Conservation (phyloP, 2,797 vertebrate species). For the Danio choprae region DNA sequence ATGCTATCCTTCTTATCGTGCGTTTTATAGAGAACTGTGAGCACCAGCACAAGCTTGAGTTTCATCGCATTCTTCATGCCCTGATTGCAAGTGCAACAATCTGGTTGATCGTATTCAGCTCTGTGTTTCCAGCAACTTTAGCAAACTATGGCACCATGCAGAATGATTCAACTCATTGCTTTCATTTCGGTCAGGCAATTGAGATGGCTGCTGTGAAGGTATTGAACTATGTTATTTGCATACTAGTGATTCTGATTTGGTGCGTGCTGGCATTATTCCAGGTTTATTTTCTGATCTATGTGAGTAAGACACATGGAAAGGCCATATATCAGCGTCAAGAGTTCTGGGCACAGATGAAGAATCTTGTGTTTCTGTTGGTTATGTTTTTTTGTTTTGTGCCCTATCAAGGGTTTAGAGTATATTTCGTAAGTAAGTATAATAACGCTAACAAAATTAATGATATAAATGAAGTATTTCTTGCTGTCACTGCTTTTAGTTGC, state of each 20-base stretch:
- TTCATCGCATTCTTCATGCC: slow-evolving; percentile 60
- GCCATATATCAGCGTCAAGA: slow-evolving; percentile 68
- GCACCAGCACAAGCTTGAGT: slow-evolving; percentile 51
- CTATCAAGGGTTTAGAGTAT: slow-evolving; percentile 73
- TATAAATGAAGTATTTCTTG: slow-evolving; percentile 75
- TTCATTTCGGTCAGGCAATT: slow-evolving; percentile 74
- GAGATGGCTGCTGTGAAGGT: not conserved
- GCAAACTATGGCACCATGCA: slow-evolving; percentile 60
- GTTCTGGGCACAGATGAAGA: slow-evolving; percentile 79
- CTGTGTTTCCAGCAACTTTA: slow-evolving; percentile 64
- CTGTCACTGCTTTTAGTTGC: slow-evolving; percentile 76
- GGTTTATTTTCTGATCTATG: slow-evolving; percentile 62
- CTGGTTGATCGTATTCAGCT: slow-evolving; percentile 68
- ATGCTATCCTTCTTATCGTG: slow-evolving; percentile 66
- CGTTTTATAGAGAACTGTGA: slow-evolving; percentile 67
- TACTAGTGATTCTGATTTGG: slow-evolving; percentile 61
- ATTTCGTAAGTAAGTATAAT: slow-evolving; percentile 61
- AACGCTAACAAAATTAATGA: not conserved
- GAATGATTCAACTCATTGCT: slow-evolving; percentile 58
- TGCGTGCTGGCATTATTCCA: slow-evolving; percentile 65
- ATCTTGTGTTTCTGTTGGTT: slow-evolving; percentile 73
- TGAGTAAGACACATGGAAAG: slow-evolving; percentile 65
- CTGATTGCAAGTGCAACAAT: slow-evolving; percentile 63
- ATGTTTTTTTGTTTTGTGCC: slow-evolving; percentile 76
- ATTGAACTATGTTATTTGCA: slow-evolving; percentile 69